A percentile compares a stretch with the other conserved stretches of the same genome.
These are phyloP conservation scores for Drosophila meridiana DNA, from an alignment of 2,888 invertebrate species.

Conservation along the genomic window DNA sequence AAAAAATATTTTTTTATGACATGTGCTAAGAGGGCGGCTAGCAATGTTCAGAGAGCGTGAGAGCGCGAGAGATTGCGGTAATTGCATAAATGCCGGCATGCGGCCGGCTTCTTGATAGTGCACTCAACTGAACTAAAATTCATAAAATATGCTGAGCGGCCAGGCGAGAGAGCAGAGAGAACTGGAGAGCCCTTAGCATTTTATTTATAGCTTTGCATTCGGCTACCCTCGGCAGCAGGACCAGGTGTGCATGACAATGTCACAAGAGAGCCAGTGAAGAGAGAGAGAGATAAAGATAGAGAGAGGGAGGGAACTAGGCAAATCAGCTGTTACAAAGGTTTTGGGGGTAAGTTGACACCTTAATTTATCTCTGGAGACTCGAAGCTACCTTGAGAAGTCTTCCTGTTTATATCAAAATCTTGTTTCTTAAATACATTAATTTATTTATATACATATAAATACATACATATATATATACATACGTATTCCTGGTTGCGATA, in stretches of 20 bases:
- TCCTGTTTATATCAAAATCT: background rate
- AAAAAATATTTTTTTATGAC: constrained; percentile 8
- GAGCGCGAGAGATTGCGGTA: background rate
- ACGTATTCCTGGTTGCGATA: background rate
- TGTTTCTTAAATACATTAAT: background rate
- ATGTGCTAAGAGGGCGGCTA: constrained; percentile 19
- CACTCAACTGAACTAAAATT: constrained; percentile 5
- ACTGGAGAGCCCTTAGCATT: constrained; percentile 1
- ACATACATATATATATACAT: background rate
- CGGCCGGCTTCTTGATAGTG: constrained; percentile 33
- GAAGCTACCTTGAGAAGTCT: background rate
- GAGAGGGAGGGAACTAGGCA: background rate
- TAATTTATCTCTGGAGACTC: background rate
- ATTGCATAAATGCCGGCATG: constrained; percentile 36
- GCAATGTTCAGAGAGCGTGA: background rate
- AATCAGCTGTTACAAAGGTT: constrained; percentile 19
- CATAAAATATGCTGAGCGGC: background rate
- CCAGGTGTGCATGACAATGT: constrained; percentile 40
- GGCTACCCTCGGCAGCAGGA: constrained; percentile 16
- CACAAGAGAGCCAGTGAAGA: background rate
- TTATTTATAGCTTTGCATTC: background rate
- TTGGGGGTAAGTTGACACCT: background rate
- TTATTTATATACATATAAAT: background rate
- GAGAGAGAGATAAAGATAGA: background rate
- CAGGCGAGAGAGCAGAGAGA: background rate